These are phyloP conservation scores for Nomada fabriciana DNA, from an alignment of 2,888 invertebrate species.

Conservation along the genomic window DNA sequence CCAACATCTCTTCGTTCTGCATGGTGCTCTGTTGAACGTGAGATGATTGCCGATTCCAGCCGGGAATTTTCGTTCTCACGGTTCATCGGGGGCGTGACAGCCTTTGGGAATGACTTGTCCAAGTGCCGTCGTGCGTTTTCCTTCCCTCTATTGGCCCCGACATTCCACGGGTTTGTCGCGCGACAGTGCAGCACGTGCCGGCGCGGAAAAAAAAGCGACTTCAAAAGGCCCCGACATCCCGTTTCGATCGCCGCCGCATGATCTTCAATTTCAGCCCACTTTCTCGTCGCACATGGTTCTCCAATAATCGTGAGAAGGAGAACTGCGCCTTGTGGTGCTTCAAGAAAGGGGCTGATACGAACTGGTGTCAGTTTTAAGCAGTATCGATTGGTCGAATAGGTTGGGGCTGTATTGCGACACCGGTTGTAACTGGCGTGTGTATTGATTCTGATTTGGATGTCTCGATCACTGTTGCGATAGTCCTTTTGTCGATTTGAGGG, in stretches of 20 bases:
- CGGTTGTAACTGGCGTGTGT: too few species aligned
- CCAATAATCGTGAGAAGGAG: slow-evolving; percentile 60
- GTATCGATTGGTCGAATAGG: too few species aligned
- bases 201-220: slow-evolving; percentile 15
- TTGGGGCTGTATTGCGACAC: too few species aligned
- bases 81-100: slow-evolving; percentile 50
- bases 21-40: slow-evolving; percentile 72
- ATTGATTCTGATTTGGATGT: too few species aligned
- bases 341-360: neutral
- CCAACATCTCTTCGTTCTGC: slow-evolving; percentile 54
- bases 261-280: slow-evolving; percentile 57
- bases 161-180: slow-evolving; percentile 59
- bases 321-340: neutral
- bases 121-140: slow-evolving; percentile 27
- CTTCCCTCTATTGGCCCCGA: slow-evolving; percentile 43
- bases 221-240: slow-evolving; percentile 35
- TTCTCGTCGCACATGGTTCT: slow-evolving; percentile 53
- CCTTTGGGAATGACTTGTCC: slow-evolving; percentile 57
- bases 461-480: too few species aligned
- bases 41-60: slow-evolving; percentile 65
- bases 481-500: too few species aligned
- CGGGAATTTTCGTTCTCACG: slow-evolving; percentile 62
- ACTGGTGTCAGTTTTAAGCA: too few species aligned
- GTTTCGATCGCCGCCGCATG: slow-evolving; percentile 31
- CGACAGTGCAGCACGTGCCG: slow-evolving; percentile 52